Evolutionary conservation across 2,888 invertebrate species (phyloP).

Genomic region (Glaucopsyche alexis): DNA sequence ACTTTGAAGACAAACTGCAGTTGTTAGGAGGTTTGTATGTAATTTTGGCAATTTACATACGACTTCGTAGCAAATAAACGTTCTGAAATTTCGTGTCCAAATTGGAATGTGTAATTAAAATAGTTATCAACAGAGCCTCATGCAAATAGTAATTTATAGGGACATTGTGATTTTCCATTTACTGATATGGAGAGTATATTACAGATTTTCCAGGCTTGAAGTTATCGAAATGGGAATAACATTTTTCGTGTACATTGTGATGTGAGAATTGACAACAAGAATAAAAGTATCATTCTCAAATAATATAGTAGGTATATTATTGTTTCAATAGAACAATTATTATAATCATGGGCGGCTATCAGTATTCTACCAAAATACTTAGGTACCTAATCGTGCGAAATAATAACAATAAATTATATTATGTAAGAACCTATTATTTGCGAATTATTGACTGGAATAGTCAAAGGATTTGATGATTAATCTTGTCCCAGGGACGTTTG

Average conservation of each 20-base stretch:
- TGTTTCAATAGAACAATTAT: too few relatives aligned
- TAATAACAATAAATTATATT: too few relatives aligned
- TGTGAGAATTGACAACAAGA: too few relatives aligned
- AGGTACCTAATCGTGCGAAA: too few relatives aligned
- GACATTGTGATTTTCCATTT: not conserved
- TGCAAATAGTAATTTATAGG: not conserved
- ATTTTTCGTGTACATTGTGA: too few relatives aligned
- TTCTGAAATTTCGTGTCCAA: conserved; percentile 24
- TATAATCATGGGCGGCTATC: too few relatives aligned
- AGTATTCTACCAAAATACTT: too few relatives aligned
- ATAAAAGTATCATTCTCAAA: too few relatives aligned
- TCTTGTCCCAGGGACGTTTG: conserved; percentile 4
- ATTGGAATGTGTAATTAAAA: conserved; percentile 34
- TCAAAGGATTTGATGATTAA: conserved; percentile 17
- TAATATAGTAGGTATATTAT: too few relatives aligned
- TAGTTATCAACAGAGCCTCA: not conserved
- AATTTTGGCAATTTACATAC: not conserved
- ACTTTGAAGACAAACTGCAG: not conserved
- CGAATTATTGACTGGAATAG: not conserved
- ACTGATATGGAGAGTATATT: not conserved
- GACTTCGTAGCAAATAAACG: conserved; percentile 16
- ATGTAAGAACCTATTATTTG: too few relatives aligned
- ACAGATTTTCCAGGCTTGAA: not conserved
- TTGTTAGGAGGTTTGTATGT: conserved; percentile 14
- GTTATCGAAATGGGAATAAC: too few relatives aligned